Evolutionary conservation across 2,888 invertebrate species (phyloP).

Genomic region (Amiota communis): DNA sequence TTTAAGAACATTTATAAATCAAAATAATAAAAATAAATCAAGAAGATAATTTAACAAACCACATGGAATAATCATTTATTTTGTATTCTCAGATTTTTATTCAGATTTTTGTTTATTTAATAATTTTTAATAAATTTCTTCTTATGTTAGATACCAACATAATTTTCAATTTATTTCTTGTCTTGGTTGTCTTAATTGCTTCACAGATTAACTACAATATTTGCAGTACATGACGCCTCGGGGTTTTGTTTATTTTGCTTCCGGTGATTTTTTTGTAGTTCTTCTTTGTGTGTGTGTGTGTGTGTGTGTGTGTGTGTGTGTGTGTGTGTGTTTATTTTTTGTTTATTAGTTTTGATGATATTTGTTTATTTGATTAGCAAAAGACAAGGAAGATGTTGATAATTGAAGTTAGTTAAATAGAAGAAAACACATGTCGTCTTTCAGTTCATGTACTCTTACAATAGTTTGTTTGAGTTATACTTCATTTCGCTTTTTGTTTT

Average conservation of each 20-base stretch:
- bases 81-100: too few species aligned
- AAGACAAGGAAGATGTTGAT: not conserved
- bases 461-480: not conserved
- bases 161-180: too few species aligned
- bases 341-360: constrained; percentile 5
- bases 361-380: constrained; percentile 12
- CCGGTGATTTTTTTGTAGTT: constrained; percentile 12
- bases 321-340: not conserved
- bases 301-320: too few species aligned
- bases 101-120: too few species aligned
- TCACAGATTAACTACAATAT: constrained; percentile 4
- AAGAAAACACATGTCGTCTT: constrained; percentile 2
- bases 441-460: too few species aligned
- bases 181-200: constrained; percentile 37
- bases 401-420: not conserved
- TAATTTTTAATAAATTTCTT: too few species aligned
- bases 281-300: constrained; percentile 1
- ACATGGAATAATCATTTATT: too few species aligned
- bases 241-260: constrained; percentile 18
- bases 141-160: too few species aligned
- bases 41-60: too few species aligned
- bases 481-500: not conserved
- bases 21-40: too few species aligned
- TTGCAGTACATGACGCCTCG: constrained; percentile 15
- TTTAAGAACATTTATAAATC: too few species aligned